Base-by-base conservation (phyloP, 1,140 invertebrate genomes). In the Drosophila rhopaloa region DNA sequence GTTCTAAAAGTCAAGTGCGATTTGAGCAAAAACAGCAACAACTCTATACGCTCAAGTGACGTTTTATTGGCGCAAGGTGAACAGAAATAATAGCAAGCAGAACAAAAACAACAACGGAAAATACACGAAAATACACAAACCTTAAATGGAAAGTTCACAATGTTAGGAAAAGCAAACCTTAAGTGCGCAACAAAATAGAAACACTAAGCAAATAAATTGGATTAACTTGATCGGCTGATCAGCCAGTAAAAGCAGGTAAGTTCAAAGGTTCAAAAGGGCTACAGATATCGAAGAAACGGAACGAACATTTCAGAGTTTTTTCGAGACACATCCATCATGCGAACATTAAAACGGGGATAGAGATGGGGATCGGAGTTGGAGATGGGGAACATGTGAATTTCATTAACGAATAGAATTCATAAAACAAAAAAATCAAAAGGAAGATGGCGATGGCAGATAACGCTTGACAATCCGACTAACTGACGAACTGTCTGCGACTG, bases 61-160 rank as follows among this genome's bases (percentile, higher is more conserved):
- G 84, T 89, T 88, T 86, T 88, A 88, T 88, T 88, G 76, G 83
- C 83, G 76, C 76, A 86, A 86, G 81, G 81, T 85, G 78, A 84
- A 84, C 51, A 29, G 35, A 51, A 35, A 43, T 24, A 43, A 54
- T 8, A 48, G 29, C 48, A 54, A 32, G n/a, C 58, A 27, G 56
- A 37, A 43, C 32, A 46, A 73, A 50, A 71, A 43, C 27, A 16
- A 35, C 38, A 55, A 19, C 46, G 27, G 7, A 54, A 73, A 65
- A 50, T 43, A 29, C 35, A 60, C 29, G 19, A 54, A 48, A 47
- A 54, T 35, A 46, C 43, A 55, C 37, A 55, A 27, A 51, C 40
- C 47, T 37, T 50, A 67, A 51, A 47, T 27, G 50, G 32, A 68
- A 41, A 70, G 48, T 70, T 70, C 35, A 70, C 24, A 71, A 71